These are phyloP conservation scores for Calcarius lapponicus DNA, from an alignment of 2,797 vertebrate species.

Conservation along the genomic window DNA sequence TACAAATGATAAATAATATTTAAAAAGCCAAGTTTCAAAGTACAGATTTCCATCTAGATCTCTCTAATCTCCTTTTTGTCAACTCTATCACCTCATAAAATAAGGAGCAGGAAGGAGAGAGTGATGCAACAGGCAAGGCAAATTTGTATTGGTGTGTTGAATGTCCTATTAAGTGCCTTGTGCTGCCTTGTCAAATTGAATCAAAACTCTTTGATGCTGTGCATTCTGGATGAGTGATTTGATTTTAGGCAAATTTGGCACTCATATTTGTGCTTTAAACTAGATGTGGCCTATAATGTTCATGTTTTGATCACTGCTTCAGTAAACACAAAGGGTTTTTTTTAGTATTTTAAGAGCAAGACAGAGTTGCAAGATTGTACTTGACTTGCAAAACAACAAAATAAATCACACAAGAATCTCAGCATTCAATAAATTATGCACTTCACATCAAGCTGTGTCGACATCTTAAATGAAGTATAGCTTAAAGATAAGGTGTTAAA, in stretches of 20 bases:
- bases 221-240: conserved; percentile 29
- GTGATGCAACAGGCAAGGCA: background rate
- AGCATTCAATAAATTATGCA: conserved; percentile 34
- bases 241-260: conserved; percentile 50
- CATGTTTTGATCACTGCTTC: conserved; percentile 43
- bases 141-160: background rate
- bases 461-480: conserved; percentile 29
- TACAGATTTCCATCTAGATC: background rate
- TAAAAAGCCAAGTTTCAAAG: background rate
- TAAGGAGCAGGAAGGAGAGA: background rate
- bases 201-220: conserved; percentile 31
- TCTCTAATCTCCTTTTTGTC: background rate
- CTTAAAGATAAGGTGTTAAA: conserved; percentile 53
- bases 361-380: conserved; percentile 8
- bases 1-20: background rate
- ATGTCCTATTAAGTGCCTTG: background rate
- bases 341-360: background rate
- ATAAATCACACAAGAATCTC: conserved; percentile 50
- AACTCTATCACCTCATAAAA: background rate
- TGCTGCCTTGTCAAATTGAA: background rate
- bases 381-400: conserved; percentile 55
- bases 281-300: conserved; percentile 25
- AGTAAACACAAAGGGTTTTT: conserved; percentile 19
- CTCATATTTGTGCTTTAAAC: conserved; percentile 40
- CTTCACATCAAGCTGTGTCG: background rate